Evolutionary conservation across 2,113 vertebrate species (phyloP).

Genomic region (Bambusicola thoracicus): DNA sequence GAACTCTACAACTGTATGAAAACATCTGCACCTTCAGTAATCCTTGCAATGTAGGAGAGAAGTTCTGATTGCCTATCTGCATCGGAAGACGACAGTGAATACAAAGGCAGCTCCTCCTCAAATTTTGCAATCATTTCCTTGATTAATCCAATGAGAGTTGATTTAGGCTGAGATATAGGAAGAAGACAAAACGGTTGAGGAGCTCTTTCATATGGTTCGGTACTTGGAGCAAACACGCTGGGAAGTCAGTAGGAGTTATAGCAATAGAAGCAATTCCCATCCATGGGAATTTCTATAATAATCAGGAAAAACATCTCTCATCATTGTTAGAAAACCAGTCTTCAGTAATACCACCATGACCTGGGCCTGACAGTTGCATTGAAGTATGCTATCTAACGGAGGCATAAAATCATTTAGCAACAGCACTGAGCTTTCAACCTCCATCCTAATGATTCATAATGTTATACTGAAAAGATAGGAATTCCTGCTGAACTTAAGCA

Average conservation of each 20-base stretch:
- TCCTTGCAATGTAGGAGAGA: slow-evolving; percentile 85
- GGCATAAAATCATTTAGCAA: not conserved
- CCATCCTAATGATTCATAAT: not conserved
- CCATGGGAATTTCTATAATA: not conserved
- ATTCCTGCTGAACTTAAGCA: not conserved
- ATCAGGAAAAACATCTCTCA: not conserved
- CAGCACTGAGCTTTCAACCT: not conserved
- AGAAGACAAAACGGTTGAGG: not conserved
- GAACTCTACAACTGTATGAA: not conserved
- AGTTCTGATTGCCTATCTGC: slow-evolving; percentile 83
- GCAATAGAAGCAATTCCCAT: not conserved
- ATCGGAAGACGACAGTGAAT: slow-evolving; percentile 76
- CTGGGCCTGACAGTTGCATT: not conserved
- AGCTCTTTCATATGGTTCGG: not conserved
- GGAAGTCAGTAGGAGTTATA: not conserved
- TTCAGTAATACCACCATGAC: not conserved
- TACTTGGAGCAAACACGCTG: not conserved
- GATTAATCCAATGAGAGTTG: slow-evolving; percentile 85
- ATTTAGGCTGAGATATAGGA: slow-evolving; percentile 86
- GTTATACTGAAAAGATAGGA: not conserved
- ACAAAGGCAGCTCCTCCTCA: slow-evolving; percentile 91
- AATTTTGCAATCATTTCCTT: slow-evolving; percentile 92
- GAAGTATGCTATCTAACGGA: not conserved
- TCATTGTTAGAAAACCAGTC: not conserved
- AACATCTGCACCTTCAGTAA: slow-evolving; percentile 83